phyloP scores from a whole-genome alignment of 2,113 vertebrate species.

The Parus major region DNA sequence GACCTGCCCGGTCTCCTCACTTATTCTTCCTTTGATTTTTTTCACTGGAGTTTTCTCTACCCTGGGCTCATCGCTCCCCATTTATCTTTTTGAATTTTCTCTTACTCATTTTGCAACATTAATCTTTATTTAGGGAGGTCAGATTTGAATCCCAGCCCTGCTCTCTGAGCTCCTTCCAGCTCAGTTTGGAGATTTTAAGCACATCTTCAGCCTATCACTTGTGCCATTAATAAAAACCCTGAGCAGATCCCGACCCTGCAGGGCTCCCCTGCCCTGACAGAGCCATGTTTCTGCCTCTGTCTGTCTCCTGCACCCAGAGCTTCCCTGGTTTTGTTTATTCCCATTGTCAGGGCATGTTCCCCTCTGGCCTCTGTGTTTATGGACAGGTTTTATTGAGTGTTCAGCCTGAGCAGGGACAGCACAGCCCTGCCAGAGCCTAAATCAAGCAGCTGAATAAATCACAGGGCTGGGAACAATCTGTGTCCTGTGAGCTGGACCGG shows the following conservation, averaged over 20 bases:
- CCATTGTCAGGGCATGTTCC: background rate
- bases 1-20: background rate
- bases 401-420: background rate
- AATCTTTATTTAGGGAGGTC: background rate
- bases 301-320: background rate
- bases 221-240: background rate
- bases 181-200: background rate
- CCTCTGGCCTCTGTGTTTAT: conserved; percentile 18
- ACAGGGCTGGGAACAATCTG: background rate
- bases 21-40: background rate
- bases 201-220: background rate
- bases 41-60: background rate
- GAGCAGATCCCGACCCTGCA: background rate
- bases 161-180: background rate
- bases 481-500: background rate
- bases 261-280: background rate
- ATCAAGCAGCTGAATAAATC: conserved; percentile 28
- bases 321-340: background rate
- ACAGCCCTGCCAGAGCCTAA: background rate
- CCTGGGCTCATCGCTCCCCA: background rate
- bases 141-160: background rate
- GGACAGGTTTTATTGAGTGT: background rate
- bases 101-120: background rate
- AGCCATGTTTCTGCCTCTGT: background rate
- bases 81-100: background rate